Evolutionary conservation across 2,797 vertebrate species (phyloP).

Genomic region (Scolopax rusticola): DNA sequence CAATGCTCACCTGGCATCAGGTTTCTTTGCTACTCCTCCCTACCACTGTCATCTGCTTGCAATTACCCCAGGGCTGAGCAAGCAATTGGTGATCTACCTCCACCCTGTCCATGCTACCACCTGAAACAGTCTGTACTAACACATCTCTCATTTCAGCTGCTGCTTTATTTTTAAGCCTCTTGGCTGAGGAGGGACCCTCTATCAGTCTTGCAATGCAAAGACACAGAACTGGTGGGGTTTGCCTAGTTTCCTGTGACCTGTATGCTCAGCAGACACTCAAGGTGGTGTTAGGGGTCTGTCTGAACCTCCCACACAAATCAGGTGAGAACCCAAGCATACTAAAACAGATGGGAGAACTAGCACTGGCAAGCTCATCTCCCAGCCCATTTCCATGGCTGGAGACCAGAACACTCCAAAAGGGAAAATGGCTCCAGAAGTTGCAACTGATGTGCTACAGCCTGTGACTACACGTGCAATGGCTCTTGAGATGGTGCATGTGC

Average conservation of each 20-base stretch:
- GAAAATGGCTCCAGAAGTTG: background rate
- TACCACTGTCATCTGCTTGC: background rate
- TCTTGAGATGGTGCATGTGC: fast-evolving
- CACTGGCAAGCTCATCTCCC: background rate
- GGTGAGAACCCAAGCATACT: background rate
- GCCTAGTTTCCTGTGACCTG: fast-evolving
- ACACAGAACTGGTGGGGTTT: background rate
- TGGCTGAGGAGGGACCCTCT: background rate
- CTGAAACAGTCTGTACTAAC: background rate
- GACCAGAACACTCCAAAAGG: background rate
- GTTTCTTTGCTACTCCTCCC: background rate
- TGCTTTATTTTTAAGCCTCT: background rate
- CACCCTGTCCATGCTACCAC: background rate
- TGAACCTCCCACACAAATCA: background rate
- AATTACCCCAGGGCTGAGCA: background rate
- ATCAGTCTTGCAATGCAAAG: background rate
- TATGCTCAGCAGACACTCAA: fast-evolving
- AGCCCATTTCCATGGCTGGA: background rate
- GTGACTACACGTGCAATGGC: background rate
- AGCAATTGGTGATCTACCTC: background rate
- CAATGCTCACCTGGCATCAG: background rate
- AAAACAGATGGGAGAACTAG: background rate
- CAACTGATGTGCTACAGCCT: background rate
- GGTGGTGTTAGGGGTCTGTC: background rate
- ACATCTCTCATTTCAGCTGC: background rate